Evolutionary conservation across 2,797 vertebrate species (phyloP), one percentile per base, ranked within the genome.

Genomic region (Tadarida brasiliensis): DNA sequence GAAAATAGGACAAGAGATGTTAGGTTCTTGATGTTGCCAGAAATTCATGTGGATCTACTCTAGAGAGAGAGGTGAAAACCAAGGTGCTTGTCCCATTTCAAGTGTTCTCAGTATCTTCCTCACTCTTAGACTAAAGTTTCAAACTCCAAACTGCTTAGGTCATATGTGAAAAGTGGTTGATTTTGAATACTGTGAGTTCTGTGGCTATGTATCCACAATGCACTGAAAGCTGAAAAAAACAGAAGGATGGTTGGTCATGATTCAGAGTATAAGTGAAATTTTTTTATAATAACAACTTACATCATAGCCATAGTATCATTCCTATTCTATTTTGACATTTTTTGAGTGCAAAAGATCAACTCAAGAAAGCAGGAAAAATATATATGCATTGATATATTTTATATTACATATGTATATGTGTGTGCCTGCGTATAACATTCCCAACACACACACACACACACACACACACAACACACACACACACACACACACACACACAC

Each of bases 341-440:
- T 94, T 86, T 83, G 86, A 80, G 28, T 11, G 47, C 24, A 94
- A 90, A 89, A 39, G 11, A 57, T 19, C 68, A 78, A 65, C 57
- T 87, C 39, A 80, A 90, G 22, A 92, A 93, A 81, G 28, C 12
- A 89, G 33, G 86, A 35, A 54, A 92, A 11, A 71, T 11, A 77
- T 57, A 61, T 49, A 65, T 84, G 39, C 4, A 87, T 16, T 39
- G 28, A 77, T 82, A 56, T 71, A 81, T 80, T 77, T 93, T 63
- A 47, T 67, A 71, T 70, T 61, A 56, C 11, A 22, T 67, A 73
- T 39, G 7, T 47, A 24, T 15, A 0, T 74, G 19, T 67, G 16
- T 83, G 51, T 39, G 9, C 17, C 24, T 78, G 1, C 67, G 4
- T 44, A 19, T n/a, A 82, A 77, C 70, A 88, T 82, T 83, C 77